Percentiles rank a stretch among this genome's conserved stretches.
These are phyloP conservation scores for Drosophila neoperkinsi DNA, from an alignment of 2,888 invertebrate species.

Conservation along the genomic window DNA sequence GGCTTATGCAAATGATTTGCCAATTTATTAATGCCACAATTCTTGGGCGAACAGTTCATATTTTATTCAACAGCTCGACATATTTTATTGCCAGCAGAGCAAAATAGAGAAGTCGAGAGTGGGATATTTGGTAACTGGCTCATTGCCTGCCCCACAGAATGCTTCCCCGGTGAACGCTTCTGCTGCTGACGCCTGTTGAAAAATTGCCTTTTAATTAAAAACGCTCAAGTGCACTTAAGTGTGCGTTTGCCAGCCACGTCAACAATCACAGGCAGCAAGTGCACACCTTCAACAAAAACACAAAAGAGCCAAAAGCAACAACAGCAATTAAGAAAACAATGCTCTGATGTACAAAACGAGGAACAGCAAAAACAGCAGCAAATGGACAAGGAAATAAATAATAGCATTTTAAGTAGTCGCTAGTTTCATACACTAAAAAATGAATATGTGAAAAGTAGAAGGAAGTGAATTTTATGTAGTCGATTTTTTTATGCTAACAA, in stretches of 20 bases:
- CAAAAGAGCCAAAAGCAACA: constrained; percentile 26
- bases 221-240: constrained; percentile 80
- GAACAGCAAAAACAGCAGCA: constrained; percentile 13
- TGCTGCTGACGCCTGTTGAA: constrained; percentile 59
- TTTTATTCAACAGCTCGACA: constrained; percentile 62
- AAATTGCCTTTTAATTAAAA: constrained; percentile 79
- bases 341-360: constrained; percentile 26
- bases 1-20: constrained; percentile 41
- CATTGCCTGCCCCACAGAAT: not conserved
- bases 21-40: constrained; percentile 33
- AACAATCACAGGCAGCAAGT: constrained; percentile 58
- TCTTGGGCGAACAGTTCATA: constrained; percentile 33
- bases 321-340: constrained; percentile 56
- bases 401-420: constrained; percentile 12
- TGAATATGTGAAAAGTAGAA: too few species aligned
- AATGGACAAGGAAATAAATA: constrained; percentile 23
- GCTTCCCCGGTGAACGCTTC: constrained; percentile 3
- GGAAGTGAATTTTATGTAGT: not conserved
- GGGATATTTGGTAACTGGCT: constrained; percentile 6
- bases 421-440: constrained; percentile 23
- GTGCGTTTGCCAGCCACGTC: constrained; percentile 74
- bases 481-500: not conserved
- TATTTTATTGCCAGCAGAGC: constrained; percentile 37
- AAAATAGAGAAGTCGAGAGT: not conserved
- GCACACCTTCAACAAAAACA: constrained; percentile 48